Evolutionary conservation across 2,888 invertebrate species (phyloP).

Genomic region (Andrena praecox): DNA sequence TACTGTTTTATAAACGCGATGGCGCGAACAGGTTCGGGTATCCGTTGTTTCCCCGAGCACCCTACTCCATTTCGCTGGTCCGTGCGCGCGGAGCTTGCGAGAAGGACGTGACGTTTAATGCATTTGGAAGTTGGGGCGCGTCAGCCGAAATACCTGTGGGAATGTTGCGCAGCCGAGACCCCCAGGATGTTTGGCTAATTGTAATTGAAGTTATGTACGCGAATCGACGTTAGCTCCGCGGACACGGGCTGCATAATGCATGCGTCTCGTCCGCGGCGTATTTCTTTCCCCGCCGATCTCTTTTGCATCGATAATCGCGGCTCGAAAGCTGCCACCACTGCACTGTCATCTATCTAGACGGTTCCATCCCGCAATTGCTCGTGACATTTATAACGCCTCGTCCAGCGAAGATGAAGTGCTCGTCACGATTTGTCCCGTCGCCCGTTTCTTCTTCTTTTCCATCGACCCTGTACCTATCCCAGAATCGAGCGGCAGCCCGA

Average conservation of each 20-base stretch:
- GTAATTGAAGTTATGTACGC: slow-evolving; percentile 60
- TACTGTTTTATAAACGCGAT: not conserved
- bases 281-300: slow-evolving; percentile 35
- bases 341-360: not conserved
- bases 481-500: not conserved
- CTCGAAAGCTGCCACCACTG: not conserved
- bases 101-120: slow-evolving; percentile 48
- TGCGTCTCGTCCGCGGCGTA: slow-evolving; percentile 24
- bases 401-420: not conserved
- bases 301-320: slow-evolving; percentile 43
- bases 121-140: slow-evolving; percentile 44
- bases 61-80: slow-evolving; percentile 2
- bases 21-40: slow-evolving; percentile 3
- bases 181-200: slow-evolving; percentile 62
- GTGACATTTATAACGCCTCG: slow-evolving; percentile 15
- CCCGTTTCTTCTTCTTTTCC: not conserved
- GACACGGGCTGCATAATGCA: slow-evolving; percentile 51
- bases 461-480: not conserved
- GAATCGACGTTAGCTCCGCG: slow-evolving; percentile 47
- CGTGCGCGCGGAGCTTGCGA: slow-evolving; percentile 5
- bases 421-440: not conserved
- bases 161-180: slow-evolving; percentile 44
- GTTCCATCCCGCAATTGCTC: slow-evolving; percentile 15
- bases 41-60: slow-evolving; percentile 7
- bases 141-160: slow-evolving; percentile 60